These are phyloP conservation scores for Pristionchus japonicus DNA, from an alignment of 2,888 invertebrate species.

Conservation along the genomic window DNA sequence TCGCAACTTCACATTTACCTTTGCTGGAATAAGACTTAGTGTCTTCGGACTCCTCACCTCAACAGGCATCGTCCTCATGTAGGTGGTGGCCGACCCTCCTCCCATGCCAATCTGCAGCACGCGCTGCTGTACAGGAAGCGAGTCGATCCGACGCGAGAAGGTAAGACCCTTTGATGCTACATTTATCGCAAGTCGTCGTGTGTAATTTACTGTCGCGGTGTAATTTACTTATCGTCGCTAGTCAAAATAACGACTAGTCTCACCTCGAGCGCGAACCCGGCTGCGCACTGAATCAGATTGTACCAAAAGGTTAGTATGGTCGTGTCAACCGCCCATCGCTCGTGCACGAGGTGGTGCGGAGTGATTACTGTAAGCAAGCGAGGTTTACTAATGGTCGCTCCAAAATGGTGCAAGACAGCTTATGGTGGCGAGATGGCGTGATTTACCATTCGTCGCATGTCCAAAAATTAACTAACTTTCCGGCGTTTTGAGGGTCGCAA, in stretches of 20 bases:
- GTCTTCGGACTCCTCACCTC: neutral
- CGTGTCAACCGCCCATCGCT: conserved; percentile 16
- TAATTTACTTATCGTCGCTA: too few relatives aligned
- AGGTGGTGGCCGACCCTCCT: conserved; percentile 5
- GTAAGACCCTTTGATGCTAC: conserved; percentile 40
- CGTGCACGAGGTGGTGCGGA: neutral
- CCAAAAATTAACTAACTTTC: neutral
- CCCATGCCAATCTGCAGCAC: conserved; percentile 45
- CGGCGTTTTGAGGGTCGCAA: neutral
- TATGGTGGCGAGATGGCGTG: too few relatives aligned
- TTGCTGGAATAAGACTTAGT: too few relatives aligned
- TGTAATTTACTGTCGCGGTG: too few relatives aligned
- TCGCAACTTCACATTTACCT: too few relatives aligned
- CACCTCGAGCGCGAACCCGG: conserved; percentile 43
- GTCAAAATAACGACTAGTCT: too few relatives aligned
- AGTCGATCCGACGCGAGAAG: neutral
- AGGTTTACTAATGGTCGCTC: neutral
- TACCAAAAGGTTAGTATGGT: neutral
- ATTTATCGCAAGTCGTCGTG: too few relatives aligned
- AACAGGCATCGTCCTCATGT: neutral
- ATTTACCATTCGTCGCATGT: too few relatives aligned
- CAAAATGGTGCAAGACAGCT: too few relatives aligned
- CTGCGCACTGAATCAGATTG: conserved; percentile 36
- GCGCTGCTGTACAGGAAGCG: neutral
- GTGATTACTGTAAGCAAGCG: conserved; percentile 41